Evolutionary conservation across 2,113 vertebrate species (phyloP).

Genomic region (Ciconia boyciana): DNA sequence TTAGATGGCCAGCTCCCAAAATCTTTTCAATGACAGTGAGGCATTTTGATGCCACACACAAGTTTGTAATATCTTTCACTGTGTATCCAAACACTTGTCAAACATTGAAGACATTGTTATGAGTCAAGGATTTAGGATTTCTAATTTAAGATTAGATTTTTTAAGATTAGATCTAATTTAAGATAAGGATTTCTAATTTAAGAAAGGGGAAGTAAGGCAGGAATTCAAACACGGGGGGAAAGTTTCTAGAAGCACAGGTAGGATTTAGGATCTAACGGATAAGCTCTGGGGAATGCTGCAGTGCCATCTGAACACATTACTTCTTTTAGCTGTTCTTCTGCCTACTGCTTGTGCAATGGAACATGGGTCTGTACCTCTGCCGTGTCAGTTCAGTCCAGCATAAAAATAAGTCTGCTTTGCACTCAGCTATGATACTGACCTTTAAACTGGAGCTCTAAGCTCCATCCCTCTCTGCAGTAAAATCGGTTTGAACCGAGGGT

Average conservation of each 20-base stretch:
- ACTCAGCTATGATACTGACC: background rate
- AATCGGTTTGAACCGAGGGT: background rate
- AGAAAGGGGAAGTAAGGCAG: background rate
- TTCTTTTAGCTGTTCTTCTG: background rate
- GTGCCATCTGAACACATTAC: background rate
- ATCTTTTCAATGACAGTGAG: background rate
- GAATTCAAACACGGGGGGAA: background rate
- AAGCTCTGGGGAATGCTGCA: background rate
- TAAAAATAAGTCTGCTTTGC: background rate
- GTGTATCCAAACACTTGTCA: background rate
- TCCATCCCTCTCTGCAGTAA: background rate
- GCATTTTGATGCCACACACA: background rate
- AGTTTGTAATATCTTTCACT: background rate
- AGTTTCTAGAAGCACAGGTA: background rate
- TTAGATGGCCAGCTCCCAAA: background rate
- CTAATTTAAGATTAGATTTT: background rate
- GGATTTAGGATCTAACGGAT: background rate
- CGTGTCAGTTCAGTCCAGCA: background rate
- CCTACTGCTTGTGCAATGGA: background rate
- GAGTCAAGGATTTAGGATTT: background rate
- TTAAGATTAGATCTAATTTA: no score
- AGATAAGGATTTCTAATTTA: background rate
- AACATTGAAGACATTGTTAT: background rate
- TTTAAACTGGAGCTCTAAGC: background rate
- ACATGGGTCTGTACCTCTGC: background rate